Evolutionary conservation across 2,888 invertebrate species (phyloP), one percentile per base, ranked within the genome.

Genomic region (Unio pictorum): DNA sequence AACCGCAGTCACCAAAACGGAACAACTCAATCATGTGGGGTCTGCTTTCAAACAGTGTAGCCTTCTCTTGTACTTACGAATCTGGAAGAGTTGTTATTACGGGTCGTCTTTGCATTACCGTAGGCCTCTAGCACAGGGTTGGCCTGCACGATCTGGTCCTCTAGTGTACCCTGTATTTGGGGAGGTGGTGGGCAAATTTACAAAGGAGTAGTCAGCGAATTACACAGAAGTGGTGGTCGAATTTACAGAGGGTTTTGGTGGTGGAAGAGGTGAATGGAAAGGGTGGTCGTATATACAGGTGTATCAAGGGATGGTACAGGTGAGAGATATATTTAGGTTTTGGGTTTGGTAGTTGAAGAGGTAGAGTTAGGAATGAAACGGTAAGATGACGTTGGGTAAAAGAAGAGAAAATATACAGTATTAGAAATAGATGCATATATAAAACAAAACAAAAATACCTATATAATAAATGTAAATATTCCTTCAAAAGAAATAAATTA

Each of bases 31-130:
- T 45, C 15, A 45, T 3, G 45, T 18, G 30, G 56, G 20, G 30
- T 23, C 34, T 28, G n/a, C 57, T 34, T 57, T 28, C 5, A 57
- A 58, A 30, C 15, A n/a, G 66, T n/a, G 20, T 57, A 28, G 23
- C 26, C 26, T 57, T 8, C 26, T n/a, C 55, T 56, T 55, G 61
- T 91, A 96, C 98, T 97, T 95, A 98, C 99, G 96, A 99, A 99
- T 94, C 99, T 97, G 85, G 99, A 99, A 80, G 99, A 99, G 95
- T 99, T 99, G 93, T 99, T 99, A 93, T 99, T 99, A 95, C 99
- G 73, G 63, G 82, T 84, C 58, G 89, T 89, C 83, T 89, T 89
- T 74, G 84, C 88, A 72, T 89, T 89, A 72, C 88, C 89, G 74
- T 86, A 89, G 60, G 88, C 87, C 70, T 89, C 89, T 67, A 89